Evolutionary conservation across 2,113 vertebrate genomes (phyloP), one percentile per base, ranked within the genome.

Genomic region (Lycaon pictus): DNA sequence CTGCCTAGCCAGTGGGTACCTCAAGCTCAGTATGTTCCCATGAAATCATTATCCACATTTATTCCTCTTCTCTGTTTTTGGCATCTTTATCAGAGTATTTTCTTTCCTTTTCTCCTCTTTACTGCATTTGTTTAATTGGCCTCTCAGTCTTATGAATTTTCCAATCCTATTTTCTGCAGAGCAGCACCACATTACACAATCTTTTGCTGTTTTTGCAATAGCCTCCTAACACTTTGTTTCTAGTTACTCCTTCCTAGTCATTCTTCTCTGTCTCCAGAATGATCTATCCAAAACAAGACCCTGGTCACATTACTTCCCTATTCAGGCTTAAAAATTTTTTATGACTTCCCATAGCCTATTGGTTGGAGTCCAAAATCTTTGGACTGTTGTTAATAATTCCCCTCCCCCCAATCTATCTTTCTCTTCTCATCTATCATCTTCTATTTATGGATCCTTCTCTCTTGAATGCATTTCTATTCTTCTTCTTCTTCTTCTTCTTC

Each of bases 151-250:
- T 62, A n/a, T 2, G 43, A 25, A 37, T 69, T 93, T 96, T 85
- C 35, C 53, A 81, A 10, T 76, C 7, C 37, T 35, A 35, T 85
- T 95, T 94, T 89, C 58, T 90, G 16, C 17, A 53, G 7, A 77
- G 63, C 25, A 77, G 63, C 25, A 85, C 58, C 8, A 92, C 37
- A 71, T 51, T 65, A 43, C 20, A 56, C n/a, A 71, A 63, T 71
- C 29, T 82, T 95, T 43, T 89, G 17, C 48, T 92, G 37, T 63
- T 89, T 90, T 89, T 69, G 22, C 72, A 81, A 69, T 48, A 88
- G 25, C 7, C 11, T 85, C 25, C 53, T 37, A 43, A 72, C 16
- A 35, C 37, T 37, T 86, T 4, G 48, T 27, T 29, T 65, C 25
- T 62, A 63, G 4, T 90, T 88, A 35, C 7, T 67, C 22, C 23